Percentiles rank a stretch among this genome's conserved stretches.
Evolutionary conservation across 2,888 invertebrate species (phyloP).

Genomic region (Galerucella nymphaeae): DNA sequence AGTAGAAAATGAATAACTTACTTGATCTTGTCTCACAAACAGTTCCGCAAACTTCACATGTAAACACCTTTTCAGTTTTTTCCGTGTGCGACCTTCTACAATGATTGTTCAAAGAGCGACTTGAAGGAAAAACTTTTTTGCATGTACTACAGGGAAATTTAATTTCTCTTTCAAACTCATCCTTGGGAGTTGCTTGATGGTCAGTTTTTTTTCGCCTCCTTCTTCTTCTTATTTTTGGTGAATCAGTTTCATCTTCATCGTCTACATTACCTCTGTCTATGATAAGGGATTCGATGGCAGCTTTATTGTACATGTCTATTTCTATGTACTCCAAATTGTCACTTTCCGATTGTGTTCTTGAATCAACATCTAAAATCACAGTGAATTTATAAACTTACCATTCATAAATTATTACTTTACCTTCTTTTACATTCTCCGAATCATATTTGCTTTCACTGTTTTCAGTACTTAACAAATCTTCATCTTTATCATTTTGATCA

Average conservation of each 20-base stretch:
- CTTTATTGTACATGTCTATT: slow-evolving; percentile 33
- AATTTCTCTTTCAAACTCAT: slow-evolving; percentile 40
- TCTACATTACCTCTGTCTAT: slow-evolving; percentile 28
- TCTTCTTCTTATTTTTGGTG: slow-evolving; percentile 16
- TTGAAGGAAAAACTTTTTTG: slow-evolving; percentile 38
- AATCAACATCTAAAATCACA: slow-evolving; percentile 17
- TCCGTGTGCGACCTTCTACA: slow-evolving; percentile 37
- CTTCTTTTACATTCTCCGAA: neutral
- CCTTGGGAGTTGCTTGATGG: neutral
- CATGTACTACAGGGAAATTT: slow-evolving; percentile 43
- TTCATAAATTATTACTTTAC: neutral
- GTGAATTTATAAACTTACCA: neutral
- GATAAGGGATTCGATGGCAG: slow-evolving; percentile 34
- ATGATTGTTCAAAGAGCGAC: slow-evolving; percentile 41
- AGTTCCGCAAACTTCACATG: slow-evolving; percentile 53
- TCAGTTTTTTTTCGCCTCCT: slow-evolving; percentile 18
- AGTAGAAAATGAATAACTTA: slow-evolving; percentile 16
- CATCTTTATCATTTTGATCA: neutral
- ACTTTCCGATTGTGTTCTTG: slow-evolving; percentile 14
- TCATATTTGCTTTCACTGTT: slow-evolving; percentile 9
- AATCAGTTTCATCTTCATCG: slow-evolving; percentile 7
- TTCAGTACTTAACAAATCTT: neutral
- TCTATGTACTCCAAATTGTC: slow-evolving; percentile 33
- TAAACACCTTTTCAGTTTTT: slow-evolving; percentile 36
- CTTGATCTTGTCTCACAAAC: slow-evolving; percentile 46